A percentile compares a stretch with the other conserved stretches of the same genome.
Conservation (phyloP, 2,113 vertebrate genomes). For the Neolamprologus falcicula region DNA sequence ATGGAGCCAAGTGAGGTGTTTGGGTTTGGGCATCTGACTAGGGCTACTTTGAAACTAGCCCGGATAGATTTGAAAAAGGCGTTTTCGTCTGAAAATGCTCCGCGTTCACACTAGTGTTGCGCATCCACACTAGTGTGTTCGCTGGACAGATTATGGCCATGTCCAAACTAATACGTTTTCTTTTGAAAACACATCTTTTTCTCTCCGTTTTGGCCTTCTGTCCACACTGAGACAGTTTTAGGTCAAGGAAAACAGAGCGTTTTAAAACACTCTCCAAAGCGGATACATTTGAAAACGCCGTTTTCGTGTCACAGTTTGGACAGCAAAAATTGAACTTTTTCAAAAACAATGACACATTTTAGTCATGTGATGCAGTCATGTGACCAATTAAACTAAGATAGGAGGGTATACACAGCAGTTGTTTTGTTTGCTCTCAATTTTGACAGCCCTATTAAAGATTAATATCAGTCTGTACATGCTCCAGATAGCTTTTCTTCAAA, state of each 20-base stretch:
- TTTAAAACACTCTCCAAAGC: background rate
- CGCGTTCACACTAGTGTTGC: background rate
- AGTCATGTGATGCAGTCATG: background rate
- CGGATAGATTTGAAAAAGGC: background rate
- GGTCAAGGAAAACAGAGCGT: background rate
- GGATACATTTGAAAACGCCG: background rate
- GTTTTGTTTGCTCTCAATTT: background rate
- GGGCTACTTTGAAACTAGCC: background rate
- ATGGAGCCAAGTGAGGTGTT: background rate
- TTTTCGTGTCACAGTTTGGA: background rate
- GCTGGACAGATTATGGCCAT: background rate
- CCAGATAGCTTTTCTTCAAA: background rate
- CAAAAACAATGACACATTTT: accelerated
- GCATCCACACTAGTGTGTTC: background rate
- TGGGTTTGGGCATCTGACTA: background rate
- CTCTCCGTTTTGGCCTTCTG: background rate
- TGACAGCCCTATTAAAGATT: background rate
- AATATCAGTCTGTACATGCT: background rate
- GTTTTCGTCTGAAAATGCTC: background rate
- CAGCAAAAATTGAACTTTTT: accelerated
- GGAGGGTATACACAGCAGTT: background rate
- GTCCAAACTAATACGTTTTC: background rate
- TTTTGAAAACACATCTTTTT: background rate
- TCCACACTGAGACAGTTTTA: accelerated
- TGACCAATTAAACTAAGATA: background rate